Conservation (phyloP, 2,888 invertebrate species). For the Cephonodes hylas region DNA sequence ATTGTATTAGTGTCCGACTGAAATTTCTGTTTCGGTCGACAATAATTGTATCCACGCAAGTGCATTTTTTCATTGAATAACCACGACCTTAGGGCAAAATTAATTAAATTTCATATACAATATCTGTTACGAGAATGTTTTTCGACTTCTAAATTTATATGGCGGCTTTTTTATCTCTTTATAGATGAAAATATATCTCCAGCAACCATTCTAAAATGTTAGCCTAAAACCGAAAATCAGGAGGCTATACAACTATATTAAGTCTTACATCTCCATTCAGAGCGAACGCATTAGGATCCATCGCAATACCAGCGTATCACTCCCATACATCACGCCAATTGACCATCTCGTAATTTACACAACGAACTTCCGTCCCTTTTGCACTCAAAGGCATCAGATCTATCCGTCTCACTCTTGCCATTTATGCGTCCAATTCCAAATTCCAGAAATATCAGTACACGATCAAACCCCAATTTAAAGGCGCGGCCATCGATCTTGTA, state of each 20-base stretch:
- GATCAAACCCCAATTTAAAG: constrained; percentile 14
- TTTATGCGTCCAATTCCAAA: constrained; percentile 1
- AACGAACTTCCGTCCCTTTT: background rate
- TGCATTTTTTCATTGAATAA: too few species aligned
- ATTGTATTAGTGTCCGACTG: too few species aligned
- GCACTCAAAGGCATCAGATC: background rate
- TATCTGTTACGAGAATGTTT: too few species aligned
- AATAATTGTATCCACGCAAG: too few species aligned
- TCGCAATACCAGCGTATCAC: background rate
- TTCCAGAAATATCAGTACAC: constrained; percentile 15
- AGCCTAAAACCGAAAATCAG: background rate
- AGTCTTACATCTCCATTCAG: background rate
- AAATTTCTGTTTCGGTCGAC: too few species aligned
- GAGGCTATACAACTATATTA: too few species aligned
- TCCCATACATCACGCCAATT: background rate
- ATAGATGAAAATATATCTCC: too few species aligned
- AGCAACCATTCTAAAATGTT: background rate
- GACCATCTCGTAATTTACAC: constrained; percentile 1
- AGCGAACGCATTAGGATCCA: background rate
- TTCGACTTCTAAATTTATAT: too few species aligned
- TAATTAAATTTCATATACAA: too few species aligned
- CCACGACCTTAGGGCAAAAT: too few species aligned
- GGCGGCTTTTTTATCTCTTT: too few species aligned
- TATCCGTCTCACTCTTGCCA: background rate
- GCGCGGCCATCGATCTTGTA: constrained; percentile 13